Evolutionary conservation across 2,113 vertebrate genomes (phyloP), one percentile per base, ranked within the genome.

Genomic region (Tupaia chinensis): DNA sequence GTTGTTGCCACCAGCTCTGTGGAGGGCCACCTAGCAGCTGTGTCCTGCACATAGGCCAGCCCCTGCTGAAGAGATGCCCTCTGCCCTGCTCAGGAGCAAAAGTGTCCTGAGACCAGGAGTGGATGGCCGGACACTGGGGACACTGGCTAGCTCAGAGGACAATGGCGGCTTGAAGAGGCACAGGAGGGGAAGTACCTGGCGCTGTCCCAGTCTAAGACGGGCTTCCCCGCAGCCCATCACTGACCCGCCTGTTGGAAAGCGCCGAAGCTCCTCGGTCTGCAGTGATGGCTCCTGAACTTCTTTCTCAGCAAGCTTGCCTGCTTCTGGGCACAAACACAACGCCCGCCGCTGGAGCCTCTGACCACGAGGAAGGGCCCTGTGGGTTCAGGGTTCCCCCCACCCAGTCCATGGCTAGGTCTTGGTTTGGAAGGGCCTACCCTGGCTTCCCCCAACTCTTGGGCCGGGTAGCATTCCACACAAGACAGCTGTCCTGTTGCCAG

Each of bases 231-330:
- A 3, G 16, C 5, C 0, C 0, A 6, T 56, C n/a, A 20, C 72
- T 66, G 87, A 23, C 89, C 63, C 0, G 9, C 14, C 68, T 94
- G 93, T 65, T 98, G 77, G 15, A 54, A 68, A 7, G 79, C 61
- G n/a, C 76, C 1, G 27, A 97, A 95, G 29, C 95, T 97, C 89
- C 89, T 97, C 12, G 97, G 93, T 83, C 98, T 98, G 90, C 0
- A 54, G 70, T 97, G 97, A 1, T 19, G 90, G 44, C 80, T 97
- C 86, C 94, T 98, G 78, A 98, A 94, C 95, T 98, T 98, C 97
- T 98, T 99, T 95, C 91, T 98, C 61, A 94, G 60, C 0, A 97
- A 89, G 5, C 97, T 95, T 22, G 56, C 12, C 96, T 98, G 98
- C 80, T 97, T 98, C 98, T 99, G 97, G 19, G 82, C 56, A 63